Conservation (phyloP, 2,888 invertebrate species). For the Philhelius pedissequus region DNA sequence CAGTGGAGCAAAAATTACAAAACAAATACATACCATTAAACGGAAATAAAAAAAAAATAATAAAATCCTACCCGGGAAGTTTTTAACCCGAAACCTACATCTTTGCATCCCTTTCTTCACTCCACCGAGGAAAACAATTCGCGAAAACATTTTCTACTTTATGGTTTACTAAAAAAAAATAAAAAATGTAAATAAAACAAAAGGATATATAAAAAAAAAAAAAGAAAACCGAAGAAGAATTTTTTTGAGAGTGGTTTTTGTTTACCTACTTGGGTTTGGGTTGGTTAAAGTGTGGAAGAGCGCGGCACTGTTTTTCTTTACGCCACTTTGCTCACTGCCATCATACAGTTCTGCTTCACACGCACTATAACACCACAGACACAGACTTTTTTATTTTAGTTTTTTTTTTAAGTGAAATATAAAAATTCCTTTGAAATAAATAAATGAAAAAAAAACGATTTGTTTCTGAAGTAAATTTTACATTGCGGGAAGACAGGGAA, state of each 20-base stretch:
- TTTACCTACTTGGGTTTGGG: slow-evolving; percentile 45
- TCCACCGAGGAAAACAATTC: slow-evolving; percentile 22
- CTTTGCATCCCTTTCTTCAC: slow-evolving; percentile 8
- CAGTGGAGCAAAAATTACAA: slow-evolving; percentile 18
- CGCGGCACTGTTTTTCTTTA: slow-evolving; percentile 12
- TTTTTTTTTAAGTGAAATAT: slow-evolving; percentile 17
- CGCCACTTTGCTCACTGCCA: slow-evolving; percentile 10
- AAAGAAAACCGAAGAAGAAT: slow-evolving; percentile 25
- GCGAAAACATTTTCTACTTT: slow-evolving; percentile 44
- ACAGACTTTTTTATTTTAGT: neutral
- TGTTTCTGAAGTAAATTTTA: slow-evolving; percentile 9
- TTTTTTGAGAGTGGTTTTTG: slow-evolving; percentile 52
- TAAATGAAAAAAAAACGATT: neutral
- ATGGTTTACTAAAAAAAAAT: slow-evolving; percentile 4
- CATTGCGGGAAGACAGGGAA: neutral
- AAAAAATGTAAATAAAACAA: neutral
- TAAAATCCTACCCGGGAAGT: neutral
- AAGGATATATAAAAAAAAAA: neutral
- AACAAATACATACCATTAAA: slow-evolving; percentile 22
- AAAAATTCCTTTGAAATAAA: slow-evolving; percentile 35
- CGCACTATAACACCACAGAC: slow-evolving; percentile 45
- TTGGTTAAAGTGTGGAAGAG: slow-evolving; percentile 12
- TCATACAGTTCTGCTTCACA: slow-evolving; percentile 29
- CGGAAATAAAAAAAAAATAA: neutral
- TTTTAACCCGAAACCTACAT: slow-evolving; percentile 50